Evolutionary conservation across 2,888 invertebrate genomes (phyloP), one percentile per base, ranked within the genome.

Genomic region (Hanleya hanleyi): DNA sequence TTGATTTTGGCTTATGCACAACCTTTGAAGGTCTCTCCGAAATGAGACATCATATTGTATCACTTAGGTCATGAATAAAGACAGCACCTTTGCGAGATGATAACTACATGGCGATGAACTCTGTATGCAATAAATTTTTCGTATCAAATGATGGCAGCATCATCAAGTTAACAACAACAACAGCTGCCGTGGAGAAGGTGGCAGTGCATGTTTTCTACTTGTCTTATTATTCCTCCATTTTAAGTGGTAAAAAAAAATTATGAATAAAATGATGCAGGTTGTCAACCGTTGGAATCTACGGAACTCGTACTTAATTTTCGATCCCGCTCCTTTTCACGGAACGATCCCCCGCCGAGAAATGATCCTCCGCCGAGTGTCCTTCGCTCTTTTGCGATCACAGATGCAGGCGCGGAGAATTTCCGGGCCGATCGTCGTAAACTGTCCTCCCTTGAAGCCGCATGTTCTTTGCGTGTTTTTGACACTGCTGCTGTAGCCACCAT

Each of bases 401-500:
- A 36, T 12, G n/a, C 64, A 22, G 37, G 35, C n/a, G 35, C 64
- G 26, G 64, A 64, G 29, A 36, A 64, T 35, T 64, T 64, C 22
- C 64, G 64, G 18, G 36, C 64, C 29, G 64, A 37, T 3, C 83
- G 69, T 3, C 81, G 76, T 35, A 88, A 75, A 71, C 83, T 86
- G 72, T 88, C 89, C 47, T 87, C 87, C 0, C 89, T 83, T 47
- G 81, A 80, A 73, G 83, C 86, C 1, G 88, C 89, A 75, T 89
- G 89, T 70, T 89, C 89, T 41, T 83, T 85, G 32, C 88, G 83
- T 6, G 88, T 86, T 70, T 86, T 83, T 49, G 88, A 84, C 18
- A 88, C 87, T 7, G 90, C 90, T 15, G 81, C 81, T 5, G 90
- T 90, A 3, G 90, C 89, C 3, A 86, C 81, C 83, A 89, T 85